Base-by-base conservation (phyloP, 2,888 invertebrate species). In the Catocala sponsa region DNA sequence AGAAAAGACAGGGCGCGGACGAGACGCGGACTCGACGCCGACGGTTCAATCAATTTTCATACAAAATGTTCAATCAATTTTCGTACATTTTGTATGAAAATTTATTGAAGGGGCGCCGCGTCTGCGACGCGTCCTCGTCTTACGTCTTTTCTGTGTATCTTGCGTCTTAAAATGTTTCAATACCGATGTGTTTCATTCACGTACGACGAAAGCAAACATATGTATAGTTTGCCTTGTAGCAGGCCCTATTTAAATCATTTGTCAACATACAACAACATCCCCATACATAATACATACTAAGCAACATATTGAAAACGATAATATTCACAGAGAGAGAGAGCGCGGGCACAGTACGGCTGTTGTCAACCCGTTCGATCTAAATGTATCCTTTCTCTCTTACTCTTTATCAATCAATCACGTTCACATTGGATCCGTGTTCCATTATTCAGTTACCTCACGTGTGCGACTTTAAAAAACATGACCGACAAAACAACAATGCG, bases 401-500 rank as follows among this genome's bases (percentile, higher is more conserved):
- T 51, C 48, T 50, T 60, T 38, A 9, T 9, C 9, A 7, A 70
- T 72, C 66, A 70, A 68, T 72, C 72, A 62, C 47, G 42, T 10
- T 61, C 67, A 35, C 54, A 54, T 63, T 50, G 67, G 51, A 70
- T 69, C 47, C 62, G 35, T 50, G 49, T 56, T 78, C 51, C 67
- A 79, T 79, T 54, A 74, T 55, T 69, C 76, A 78, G 63, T 48
- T 59, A 44, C 58, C 55, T 65, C 74, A 70, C 65, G 65, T 63
- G 64, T 68, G 25, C 25, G 72, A 51, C 54, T 60, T 56, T 65
- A 60, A 55, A 63, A 68, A 71, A 73, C 74, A 64, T 58, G 55
- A 56, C 55, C 55, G 68, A 71, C 68, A 69, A 70, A 68, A 74
- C 64, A 77, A 74, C 75, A 76, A 76, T 68, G 65, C 61, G 54